phyloP scores from a whole-genome alignment of 2,888 invertebrate genomes.

The Timandra comae region DNA sequence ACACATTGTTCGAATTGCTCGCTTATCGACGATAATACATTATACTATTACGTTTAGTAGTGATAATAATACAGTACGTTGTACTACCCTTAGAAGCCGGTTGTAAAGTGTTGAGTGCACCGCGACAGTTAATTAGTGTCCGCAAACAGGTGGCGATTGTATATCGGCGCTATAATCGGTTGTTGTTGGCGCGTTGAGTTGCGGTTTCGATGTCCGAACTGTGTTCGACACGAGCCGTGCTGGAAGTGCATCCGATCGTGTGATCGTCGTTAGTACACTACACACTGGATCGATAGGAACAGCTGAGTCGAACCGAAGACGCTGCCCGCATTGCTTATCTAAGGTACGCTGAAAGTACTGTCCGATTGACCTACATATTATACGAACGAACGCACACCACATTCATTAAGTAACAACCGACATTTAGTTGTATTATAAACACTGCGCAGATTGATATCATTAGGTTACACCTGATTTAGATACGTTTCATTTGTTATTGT shows the following conservation, averaged over 20 bases:
- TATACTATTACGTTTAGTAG: conserved; percentile 25
- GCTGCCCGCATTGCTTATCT: conserved; percentile 43
- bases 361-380: conserved; percentile 34
- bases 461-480: conserved; percentile 6
- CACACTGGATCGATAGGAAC: conserved; percentile 53
- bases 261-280: conserved; percentile 24
- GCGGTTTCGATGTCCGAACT: conserved; percentile 45
- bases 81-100: conserved; percentile 13
- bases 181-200: conserved; percentile 44
- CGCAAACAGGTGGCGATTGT: conserved; percentile 56
- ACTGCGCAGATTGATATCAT: conserved; percentile 16
- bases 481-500: no score
- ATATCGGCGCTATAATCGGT: conserved; percentile 53
- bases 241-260: conserved; percentile 45
- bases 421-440: conserved; percentile 10
- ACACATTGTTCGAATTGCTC: conserved; percentile 30
- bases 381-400: conserved; percentile 8
- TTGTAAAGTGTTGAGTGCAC: conserved; percentile 24
- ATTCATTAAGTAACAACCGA: conserved; percentile 13
- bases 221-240: conserved; percentile 20
- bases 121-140: conserved; percentile 22
- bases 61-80: neutral
- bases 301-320: conserved; percentile 53
- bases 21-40: conserved; percentile 24
- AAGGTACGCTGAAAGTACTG: conserved; percentile 44